Conservation (phyloP, 2,797 vertebrate species). For the Cercopithecus mitis region DNA sequence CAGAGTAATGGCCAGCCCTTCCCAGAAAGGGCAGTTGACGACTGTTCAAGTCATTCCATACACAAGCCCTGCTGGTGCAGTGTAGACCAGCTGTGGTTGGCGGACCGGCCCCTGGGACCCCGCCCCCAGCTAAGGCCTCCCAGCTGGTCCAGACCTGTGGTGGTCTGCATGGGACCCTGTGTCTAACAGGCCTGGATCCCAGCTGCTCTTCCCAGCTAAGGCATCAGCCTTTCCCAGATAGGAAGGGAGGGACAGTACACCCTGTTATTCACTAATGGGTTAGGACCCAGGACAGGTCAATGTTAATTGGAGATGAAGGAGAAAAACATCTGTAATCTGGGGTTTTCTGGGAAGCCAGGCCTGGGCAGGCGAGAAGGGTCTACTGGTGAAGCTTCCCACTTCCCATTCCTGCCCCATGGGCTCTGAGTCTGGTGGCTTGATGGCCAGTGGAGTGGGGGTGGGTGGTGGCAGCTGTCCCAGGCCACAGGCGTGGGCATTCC, state of each 20-base stretch:
- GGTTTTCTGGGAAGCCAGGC: background rate
- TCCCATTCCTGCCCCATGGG: background rate
- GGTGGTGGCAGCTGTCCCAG: constrained; percentile 9
- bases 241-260: background rate
- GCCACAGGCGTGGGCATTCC: background rate
- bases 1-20: background rate
- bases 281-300: background rate
- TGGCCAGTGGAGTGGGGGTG: background rate
- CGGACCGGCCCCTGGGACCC: background rate
- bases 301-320: background rate
- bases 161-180: fast-evolving
- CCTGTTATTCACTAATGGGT: fast-evolving
- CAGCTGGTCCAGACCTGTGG: background rate
- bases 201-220: background rate
- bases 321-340: background rate
- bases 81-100: background rate
- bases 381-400: background rate
- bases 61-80: fast-evolving
- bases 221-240: background rate
- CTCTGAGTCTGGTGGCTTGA: background rate
- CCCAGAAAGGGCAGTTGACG: background rate
- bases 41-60: background rate
- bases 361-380: background rate
- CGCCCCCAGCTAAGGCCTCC: background rate
- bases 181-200: background rate